Evolutionary conservation across 2,888 invertebrate species (phyloP).

Genomic region (Agapetus fuscipes): DNA sequence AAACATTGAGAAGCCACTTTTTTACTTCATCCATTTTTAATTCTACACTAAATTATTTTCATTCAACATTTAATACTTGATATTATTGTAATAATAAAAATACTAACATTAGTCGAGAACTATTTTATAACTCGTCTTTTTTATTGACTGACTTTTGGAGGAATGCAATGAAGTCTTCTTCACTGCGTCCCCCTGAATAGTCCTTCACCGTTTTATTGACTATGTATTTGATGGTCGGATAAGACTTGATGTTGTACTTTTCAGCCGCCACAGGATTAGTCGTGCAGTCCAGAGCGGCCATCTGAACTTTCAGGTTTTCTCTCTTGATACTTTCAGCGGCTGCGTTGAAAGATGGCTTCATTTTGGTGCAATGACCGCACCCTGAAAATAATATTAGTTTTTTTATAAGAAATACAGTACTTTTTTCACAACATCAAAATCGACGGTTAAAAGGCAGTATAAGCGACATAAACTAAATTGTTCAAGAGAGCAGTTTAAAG

Average conservation of each 20-base stretch:
- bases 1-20: too few relatives aligned
- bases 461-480: too few relatives aligned
- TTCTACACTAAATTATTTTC: too few relatives aligned
- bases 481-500: too few relatives aligned
- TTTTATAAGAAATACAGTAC: too few relatives aligned
- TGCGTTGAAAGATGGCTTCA: constrained; percentile 56
- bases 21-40: too few relatives aligned
- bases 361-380: constrained; percentile 62
- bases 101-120: too few relatives aligned
- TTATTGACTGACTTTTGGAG: constrained; percentile 27
- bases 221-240: constrained; percentile 59
- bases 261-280: constrained; percentile 49
- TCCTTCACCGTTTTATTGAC: constrained; percentile 43
- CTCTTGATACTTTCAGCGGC: constrained; percentile 42
- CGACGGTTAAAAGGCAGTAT: too few relatives aligned
- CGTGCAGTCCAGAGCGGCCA: constrained; percentile 59
- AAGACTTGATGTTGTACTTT: constrained; percentile 49
- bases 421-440: too few relatives aligned
- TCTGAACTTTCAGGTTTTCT: constrained; percentile 31
- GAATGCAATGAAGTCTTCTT: constrained; percentile 47
- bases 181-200: constrained; percentile 47
- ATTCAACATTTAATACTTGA: too few relatives aligned
- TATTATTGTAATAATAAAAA: too few relatives aligned
- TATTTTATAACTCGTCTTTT: constrained; percentile 5
- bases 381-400: constrained; percentile 45